Evolutionary conservation across 2,797 vertebrate species (phyloP), one percentile per base, ranked within the genome.

Genomic region (Dryobates pubescens): DNA sequence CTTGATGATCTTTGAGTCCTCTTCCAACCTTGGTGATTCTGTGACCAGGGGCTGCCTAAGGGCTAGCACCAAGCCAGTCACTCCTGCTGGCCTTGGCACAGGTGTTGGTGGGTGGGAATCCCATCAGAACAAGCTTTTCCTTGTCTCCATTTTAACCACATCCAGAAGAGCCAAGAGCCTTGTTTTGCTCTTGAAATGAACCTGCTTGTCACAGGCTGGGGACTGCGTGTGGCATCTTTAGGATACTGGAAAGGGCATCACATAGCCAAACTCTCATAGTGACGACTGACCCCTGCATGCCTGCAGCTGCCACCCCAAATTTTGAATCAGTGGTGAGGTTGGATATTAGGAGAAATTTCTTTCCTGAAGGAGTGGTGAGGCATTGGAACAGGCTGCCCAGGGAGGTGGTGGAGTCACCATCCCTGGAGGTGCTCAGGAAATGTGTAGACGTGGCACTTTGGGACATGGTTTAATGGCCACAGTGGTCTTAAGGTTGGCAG

Each of bases 291-390:
- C 36, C 17, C 71, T 6, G 4, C 1, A 6, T 10, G 72, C n/a
- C 70, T 1, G 0, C 36, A 54, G 27, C 34, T 12, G 49, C 34
- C 0, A 0, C 56, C 49, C 1, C 6, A 0, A 26, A 10, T 7
- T 68, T 4, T 15, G 13, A 61, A 34, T 17, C 29, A 3, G 10
- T 24, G 23, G 13, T 24, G 23, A 51, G 49, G 49, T 24, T 51
- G 22, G 49, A 51, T 51, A 51, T 51, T 51, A 24, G 49, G 49
- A 24, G 49, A 51, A 23, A 51, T 51, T 24, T 24, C 49, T 51
- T 51, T 51, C 49, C 49, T 51, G 22, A 22, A 51, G 23, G 49
- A 51, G 49, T 24, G 22, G 49, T 51, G 22, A 51, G 49, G 23
- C 9, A 51, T 24, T 51, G 49, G 23, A 24, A 24, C 22, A 24